Evolutionary conservation across 1,140 invertebrate species (phyloP).

Genomic region (Atta texana): DNA sequence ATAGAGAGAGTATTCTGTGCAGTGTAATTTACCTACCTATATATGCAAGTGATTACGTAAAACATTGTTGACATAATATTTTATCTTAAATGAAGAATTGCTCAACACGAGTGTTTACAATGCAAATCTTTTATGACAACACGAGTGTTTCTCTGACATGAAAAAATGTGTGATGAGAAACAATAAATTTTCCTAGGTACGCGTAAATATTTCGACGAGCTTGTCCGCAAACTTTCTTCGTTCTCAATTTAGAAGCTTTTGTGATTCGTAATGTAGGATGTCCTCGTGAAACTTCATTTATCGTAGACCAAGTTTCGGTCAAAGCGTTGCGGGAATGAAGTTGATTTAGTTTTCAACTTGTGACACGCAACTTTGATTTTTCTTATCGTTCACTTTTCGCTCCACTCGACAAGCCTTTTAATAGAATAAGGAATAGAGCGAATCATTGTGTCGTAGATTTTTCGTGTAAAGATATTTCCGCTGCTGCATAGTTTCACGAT

Average conservation of each 20-base stretch:
- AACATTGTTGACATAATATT: background rate
- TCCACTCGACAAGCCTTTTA: background rate
- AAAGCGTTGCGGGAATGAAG: slow-evolving; percentile 53
- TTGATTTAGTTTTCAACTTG: slow-evolving; percentile 42
- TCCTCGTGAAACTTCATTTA: slow-evolving; percentile 44
- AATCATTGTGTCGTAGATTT: slow-evolving; percentile 21
- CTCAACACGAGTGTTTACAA: background rate
- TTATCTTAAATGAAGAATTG: background rate
- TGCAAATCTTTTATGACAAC: background rate
- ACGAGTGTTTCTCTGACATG: background rate
- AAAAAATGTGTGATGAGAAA: slow-evolving; percentile 7
- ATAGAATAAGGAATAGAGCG: slow-evolving; percentile 7
- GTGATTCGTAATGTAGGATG: slow-evolving; percentile 23
- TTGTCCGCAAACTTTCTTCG: slow-evolving; percentile 39
- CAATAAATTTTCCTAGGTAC: slow-evolving; percentile 30
- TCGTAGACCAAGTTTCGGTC: slow-evolving; percentile 20
- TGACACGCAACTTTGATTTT: slow-evolving; percentile 40
- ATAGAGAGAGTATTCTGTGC: background rate
- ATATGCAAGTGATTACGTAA: background rate
- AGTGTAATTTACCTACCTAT: background rate
- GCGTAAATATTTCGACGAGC: slow-evolving; percentile 23
- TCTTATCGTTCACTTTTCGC: slow-evolving; percentile 10
- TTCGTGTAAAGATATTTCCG: background rate
- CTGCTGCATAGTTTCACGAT: background rate
- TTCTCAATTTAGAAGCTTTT: slow-evolving; percentile 11